These are phyloP conservation scores for Dendrolimus kikuchii DNA, from an alignment of 1,140 invertebrate genomes.

Conservation along the genomic window DNA sequence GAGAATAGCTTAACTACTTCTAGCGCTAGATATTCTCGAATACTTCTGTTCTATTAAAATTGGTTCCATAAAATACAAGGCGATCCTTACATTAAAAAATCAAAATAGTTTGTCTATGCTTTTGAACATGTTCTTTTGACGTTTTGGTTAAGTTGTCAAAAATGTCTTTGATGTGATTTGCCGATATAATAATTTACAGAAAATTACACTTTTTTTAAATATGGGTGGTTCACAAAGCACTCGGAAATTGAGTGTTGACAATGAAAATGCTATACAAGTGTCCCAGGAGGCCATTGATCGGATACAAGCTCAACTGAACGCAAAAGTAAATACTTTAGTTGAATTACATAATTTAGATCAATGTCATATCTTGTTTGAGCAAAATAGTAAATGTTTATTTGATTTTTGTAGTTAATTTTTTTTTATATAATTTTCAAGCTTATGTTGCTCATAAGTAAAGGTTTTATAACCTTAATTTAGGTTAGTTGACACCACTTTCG, in stretches of 20 bases:
- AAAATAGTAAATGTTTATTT: constrained; percentile 24
- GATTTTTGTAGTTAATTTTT: background rate
- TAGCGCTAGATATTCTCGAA: too few relatives aligned
- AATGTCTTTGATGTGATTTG: constrained; percentile 60
- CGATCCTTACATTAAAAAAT: too few relatives aligned
- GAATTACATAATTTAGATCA: constrained; percentile 68
- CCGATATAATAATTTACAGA: constrained; percentile 46
- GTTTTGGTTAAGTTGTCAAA: constrained; percentile 32
- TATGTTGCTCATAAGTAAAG: too few relatives aligned
- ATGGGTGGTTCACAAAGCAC: constrained; percentile 65
- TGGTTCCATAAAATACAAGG: too few relatives aligned
- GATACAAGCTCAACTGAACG: constrained; percentile 53
- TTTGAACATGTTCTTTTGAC: background rate
- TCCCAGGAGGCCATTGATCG: constrained; percentile 60
- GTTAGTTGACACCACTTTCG: too few relatives aligned
- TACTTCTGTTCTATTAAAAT: too few relatives aligned
- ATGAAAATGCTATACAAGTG: constrained; percentile 62
- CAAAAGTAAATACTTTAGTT: constrained; percentile 52
- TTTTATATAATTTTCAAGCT: too few relatives aligned
- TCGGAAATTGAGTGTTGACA: constrained; percentile 60
- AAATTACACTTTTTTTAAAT: constrained; percentile 45
- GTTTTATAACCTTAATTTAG: too few relatives aligned
- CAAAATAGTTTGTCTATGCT: too few relatives aligned
- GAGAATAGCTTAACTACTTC: too few relatives aligned
- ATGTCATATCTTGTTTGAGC: constrained; percentile 49